Conservation (phyloP, 1,140 invertebrate genomes). For the Asobara japonica region DNA sequence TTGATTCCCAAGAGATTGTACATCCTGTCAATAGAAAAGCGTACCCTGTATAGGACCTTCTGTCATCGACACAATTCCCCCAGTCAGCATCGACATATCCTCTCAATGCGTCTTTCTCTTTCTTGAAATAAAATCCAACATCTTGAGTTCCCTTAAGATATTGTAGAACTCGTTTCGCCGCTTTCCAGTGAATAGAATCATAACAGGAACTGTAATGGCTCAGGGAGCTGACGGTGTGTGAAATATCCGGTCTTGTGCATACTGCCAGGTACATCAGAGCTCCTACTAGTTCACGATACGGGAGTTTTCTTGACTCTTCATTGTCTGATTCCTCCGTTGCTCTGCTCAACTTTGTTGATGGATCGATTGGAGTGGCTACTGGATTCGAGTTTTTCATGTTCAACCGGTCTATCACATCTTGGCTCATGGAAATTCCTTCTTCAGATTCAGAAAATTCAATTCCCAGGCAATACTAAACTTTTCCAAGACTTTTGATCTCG, state of each 20-base stretch:
- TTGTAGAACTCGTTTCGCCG: slow-evolving; percentile 1
- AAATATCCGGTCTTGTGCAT: slow-evolving; percentile 2
- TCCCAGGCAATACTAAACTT: slow-evolving; percentile 29
- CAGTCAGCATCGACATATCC: slow-evolving; percentile 18
- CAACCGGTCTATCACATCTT: slow-evolving; percentile 28
- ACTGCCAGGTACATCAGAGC: background rate
- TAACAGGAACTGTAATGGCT: background rate
- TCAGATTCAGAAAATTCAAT: slow-evolving; percentile 28
- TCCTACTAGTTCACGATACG: slow-evolving; percentile 31
- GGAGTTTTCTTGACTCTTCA: slow-evolving; percentile 33
- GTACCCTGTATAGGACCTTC: slow-evolving; percentile 10
- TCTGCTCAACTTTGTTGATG: slow-evolving; percentile 21
- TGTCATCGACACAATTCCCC: background rate
- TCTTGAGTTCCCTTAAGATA: background rate
- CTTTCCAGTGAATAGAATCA: background rate
- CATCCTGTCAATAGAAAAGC: background rate
- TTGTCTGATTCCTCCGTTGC: slow-evolving; percentile 27
- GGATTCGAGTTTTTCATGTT: slow-evolving; percentile 34
- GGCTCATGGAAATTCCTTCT: slow-evolving; percentile 20
- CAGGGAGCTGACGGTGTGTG: background rate
- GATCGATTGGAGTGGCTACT: slow-evolving; percentile 29
- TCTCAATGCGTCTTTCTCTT: background rate
- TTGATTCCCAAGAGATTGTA: background rate
- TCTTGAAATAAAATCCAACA: background rate
- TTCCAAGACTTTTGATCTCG: slow-evolving; percentile 31